Conservation (phyloP, 2,113 vertebrate genomes). For the Oriolus oriolus region DNA sequence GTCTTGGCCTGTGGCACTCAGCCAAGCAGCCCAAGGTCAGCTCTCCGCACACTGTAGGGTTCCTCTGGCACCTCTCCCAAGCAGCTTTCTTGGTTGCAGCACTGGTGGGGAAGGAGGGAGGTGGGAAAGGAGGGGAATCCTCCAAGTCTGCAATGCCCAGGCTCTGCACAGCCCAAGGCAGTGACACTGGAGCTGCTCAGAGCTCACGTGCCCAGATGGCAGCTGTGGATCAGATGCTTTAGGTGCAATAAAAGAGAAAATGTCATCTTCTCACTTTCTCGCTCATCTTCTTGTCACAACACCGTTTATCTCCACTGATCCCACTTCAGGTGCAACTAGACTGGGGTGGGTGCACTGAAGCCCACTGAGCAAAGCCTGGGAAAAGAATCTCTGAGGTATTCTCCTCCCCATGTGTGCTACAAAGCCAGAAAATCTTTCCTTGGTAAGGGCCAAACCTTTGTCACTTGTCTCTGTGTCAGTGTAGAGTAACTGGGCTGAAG, state of each 20-base stretch:
- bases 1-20: not conserved
- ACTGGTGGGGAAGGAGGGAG: not conserved
- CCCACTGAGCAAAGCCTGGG: not conserved
- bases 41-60: not conserved
- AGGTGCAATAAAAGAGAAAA: not conserved
- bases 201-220: not conserved
- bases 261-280: not conserved
- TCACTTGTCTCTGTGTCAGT: not conserved
- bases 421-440: not conserved
- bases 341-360: not conserved
- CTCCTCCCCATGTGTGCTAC: not conserved
- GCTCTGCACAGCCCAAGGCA: not conserved
- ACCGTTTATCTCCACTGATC: not conserved
- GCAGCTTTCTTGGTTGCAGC: not conserved
- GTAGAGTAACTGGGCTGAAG: not conserved
- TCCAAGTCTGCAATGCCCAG: not conserved
- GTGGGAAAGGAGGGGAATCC: not conserved
- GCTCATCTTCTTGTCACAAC: not conserved
- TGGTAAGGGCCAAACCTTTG: not conserved
- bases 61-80: not conserved
- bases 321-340: not conserved
- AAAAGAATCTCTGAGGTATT: not conserved
- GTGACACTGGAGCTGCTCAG: not conserved
- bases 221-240: not conserved
- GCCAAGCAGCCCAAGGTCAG: constrained; percentile 44